Conservation (phyloP, 2,888 invertebrate species). For the Spatulosminthurus flaviceps region DNA sequence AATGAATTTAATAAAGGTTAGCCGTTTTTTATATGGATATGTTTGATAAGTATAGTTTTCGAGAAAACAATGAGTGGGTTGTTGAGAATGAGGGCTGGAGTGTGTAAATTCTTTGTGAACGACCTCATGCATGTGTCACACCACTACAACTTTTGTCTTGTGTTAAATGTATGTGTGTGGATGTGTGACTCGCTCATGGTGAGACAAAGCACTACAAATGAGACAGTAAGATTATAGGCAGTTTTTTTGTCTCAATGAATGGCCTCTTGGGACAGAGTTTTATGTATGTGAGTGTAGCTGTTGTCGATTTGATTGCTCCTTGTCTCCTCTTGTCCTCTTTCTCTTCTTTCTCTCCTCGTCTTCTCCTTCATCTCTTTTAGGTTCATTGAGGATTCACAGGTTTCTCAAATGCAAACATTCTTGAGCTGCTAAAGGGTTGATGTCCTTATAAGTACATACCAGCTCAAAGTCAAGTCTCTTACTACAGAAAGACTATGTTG, state of each 20-base stretch:
- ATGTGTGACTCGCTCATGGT: slow-evolving; percentile 7
- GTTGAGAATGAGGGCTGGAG: too few relatives aligned
- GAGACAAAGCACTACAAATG: slow-evolving; percentile 34
- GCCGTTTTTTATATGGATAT: too few relatives aligned
- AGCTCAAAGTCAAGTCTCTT: too few relatives aligned
- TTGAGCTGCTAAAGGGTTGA: background rate
- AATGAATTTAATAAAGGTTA: too few relatives aligned
- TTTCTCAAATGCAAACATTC: background rate
- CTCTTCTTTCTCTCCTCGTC: background rate
- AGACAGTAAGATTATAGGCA: slow-evolving; percentile 35
- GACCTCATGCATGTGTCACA: too few relatives aligned
- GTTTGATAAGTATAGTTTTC: too few relatives aligned
- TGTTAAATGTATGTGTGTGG: background rate
- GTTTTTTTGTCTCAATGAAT: slow-evolving; percentile 20
- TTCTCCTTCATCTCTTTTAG: background rate
- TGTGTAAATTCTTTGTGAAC: too few relatives aligned
- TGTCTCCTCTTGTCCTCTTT: background rate
- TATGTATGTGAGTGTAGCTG: background rate
- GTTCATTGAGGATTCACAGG: slow-evolving; percentile 26
- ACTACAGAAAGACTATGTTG: background rate
- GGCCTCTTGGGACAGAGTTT: slow-evolving; percentile 30
- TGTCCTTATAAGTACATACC: too few relatives aligned
- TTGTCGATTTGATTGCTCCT: slow-evolving; percentile 43
- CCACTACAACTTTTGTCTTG: too few relatives aligned
- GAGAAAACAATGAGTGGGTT: too few relatives aligned